Percentiles rank a stretch among this genome's conserved stretches.
phyloP scores from a whole-genome alignment of 2,797 vertebrate species.

The Squalus acanthias region DNA sequence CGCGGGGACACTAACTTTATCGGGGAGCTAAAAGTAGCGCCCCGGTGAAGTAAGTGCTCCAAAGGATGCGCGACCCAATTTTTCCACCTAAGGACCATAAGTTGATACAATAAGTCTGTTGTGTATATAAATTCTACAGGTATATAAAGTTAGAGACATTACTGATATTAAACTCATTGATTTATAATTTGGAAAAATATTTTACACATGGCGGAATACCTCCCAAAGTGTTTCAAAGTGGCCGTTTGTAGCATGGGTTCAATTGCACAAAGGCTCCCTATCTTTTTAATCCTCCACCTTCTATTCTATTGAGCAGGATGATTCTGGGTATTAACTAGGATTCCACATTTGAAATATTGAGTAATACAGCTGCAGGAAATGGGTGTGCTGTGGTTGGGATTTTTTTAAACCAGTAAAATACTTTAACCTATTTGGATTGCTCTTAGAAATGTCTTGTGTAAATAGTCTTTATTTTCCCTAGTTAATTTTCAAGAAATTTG shows the following conservation, averaged over 20 bases:
- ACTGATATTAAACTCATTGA: neutral
- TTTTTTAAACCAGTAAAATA: neutral
- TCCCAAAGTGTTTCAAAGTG: neutral
- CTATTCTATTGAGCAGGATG: neutral
- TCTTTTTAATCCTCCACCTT: neutral
- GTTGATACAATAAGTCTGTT: neutral
- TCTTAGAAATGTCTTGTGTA: too few relatives aligned
- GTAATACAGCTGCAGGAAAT: neutral
- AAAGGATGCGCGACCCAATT: too few relatives aligned
- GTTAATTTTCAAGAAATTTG: neutral
- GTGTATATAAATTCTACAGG: neutral
- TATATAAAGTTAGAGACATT: neutral
- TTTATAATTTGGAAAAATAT: neutral
- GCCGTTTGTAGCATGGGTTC: neutral
- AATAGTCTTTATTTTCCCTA: neutral
- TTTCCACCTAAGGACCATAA: neutral
- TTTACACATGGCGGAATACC: neutral
- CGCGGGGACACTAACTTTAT: too few relatives aligned
- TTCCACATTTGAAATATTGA: neutral
- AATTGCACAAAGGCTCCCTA: too few relatives aligned
- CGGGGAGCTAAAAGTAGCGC: too few relatives aligned
- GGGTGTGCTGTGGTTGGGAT: neutral
- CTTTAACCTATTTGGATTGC: neutral
- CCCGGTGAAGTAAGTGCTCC: too few relatives aligned
- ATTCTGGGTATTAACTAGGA: neutral